Conservation (phyloP, 1,140 invertebrate species). For the Laodelphax striatellus region DNA sequence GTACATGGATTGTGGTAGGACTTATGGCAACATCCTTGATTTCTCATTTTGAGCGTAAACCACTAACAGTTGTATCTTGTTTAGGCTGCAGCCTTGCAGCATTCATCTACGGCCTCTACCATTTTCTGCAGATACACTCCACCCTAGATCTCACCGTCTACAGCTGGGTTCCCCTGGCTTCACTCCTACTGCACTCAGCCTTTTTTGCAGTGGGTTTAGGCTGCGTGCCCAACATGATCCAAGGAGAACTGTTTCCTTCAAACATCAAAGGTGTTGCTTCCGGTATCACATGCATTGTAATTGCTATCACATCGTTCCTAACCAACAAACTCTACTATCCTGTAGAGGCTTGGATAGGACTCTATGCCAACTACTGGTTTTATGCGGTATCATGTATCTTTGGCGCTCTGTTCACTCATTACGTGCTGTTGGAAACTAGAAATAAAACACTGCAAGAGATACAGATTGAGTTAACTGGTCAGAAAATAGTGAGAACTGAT, state of each 20-base stretch:
- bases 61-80: slow-evolving; percentile 32
- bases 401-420: slow-evolving; percentile 42
- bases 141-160: background rate
- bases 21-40: slow-evolving; percentile 25
- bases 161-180: slow-evolving; percentile 12
- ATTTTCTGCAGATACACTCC: slow-evolving; percentile 15
- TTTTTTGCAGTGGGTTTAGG: slow-evolving; percentile 14
- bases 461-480: slow-evolving; percentile 31
- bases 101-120: slow-evolving; percentile 16
- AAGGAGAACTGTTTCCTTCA: slow-evolving; percentile 16
- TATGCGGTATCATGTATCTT: slow-evolving; percentile 57
- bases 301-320: slow-evolving; percentile 34
- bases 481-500: too few relatives aligned
- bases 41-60: slow-evolving; percentile 30
- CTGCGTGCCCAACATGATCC: slow-evolving; percentile 15
- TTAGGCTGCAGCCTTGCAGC: slow-evolving; percentile 15
- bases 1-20: slow-evolving; percentile 30
- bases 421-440: slow-evolving; percentile 67
- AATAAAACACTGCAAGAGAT: slow-evolving; percentile 65
- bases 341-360: slow-evolving; percentile 44
- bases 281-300: slow-evolving; percentile 6
- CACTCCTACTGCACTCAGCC: slow-evolving; percentile 3
- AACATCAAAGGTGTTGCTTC: slow-evolving; percentile 16
- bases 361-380: slow-evolving; percentile 63
- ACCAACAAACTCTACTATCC: slow-evolving; percentile 60